These are phyloP conservation scores for Bagarius yarrelli DNA, from an alignment of 2,113 vertebrate species.

Conservation along the genomic window DNA sequence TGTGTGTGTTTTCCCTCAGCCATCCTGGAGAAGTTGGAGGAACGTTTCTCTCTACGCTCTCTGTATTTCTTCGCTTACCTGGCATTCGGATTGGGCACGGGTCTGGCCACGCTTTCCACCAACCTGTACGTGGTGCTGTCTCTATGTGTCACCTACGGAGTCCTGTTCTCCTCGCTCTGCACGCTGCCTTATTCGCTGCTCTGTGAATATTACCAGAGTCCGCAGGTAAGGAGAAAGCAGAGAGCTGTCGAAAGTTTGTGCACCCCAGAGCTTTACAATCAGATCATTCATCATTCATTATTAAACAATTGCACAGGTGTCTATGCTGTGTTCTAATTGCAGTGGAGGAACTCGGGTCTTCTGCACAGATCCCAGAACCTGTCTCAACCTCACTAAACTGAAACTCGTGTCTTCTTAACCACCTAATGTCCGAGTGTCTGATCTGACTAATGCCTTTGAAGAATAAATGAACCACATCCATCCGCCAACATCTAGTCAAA, in stretches of 20 bases:
- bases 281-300: too few species aligned
- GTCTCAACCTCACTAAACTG: not conserved
- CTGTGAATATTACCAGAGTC: slow-evolving; percentile 97
- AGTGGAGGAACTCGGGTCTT: too few species aligned
- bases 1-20: slow-evolving; percentile 68
- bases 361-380: not conserved
- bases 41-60: slow-evolving; percentile 84
- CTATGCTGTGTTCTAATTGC: too few species aligned
- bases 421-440: not conserved
- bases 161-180: slow-evolving; percentile 94
- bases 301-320: not conserved
- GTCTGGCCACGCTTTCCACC: slow-evolving; percentile 87
- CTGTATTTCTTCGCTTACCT: slow-evolving; percentile 95
- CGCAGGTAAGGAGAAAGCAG: slow-evolving; percentile 75
- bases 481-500: not conserved
- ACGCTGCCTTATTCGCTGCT: slow-evolving; percentile 97
- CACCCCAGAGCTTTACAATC: not conserved
- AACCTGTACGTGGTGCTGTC: slow-evolving; percentile 92
- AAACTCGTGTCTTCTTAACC: not conserved
- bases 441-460: not conserved
- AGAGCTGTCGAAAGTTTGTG: not conserved
- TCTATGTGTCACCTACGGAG: slow-evolving; percentile 88
- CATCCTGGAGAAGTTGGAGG: slow-evolving; percentile 91
- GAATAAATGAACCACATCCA: not conserved
- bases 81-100: slow-evolving; percentile 90